Conservation (phyloP, 2,797 vertebrate genomes). For the Sphenodon punctatus region DNA sequence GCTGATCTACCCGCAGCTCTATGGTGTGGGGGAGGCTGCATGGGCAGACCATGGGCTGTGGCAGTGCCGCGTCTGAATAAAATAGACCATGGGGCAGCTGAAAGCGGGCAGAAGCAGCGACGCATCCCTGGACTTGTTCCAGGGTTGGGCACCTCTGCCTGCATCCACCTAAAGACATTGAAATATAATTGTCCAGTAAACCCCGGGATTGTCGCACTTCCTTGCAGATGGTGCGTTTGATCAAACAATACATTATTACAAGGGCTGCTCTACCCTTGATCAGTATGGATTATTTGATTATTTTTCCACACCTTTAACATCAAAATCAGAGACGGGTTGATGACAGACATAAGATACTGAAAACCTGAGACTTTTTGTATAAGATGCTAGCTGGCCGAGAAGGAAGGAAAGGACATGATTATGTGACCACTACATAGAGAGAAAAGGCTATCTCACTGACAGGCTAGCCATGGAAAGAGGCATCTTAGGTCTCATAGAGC, state of each 20-base stretch:
- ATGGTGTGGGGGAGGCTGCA: too few species aligned
- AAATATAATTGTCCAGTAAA: too few species aligned
- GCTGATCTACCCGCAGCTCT: too few species aligned
- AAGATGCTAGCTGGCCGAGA: not conserved
- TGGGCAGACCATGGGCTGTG: too few species aligned
- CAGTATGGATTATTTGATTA: conserved; percentile 7
- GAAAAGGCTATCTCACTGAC: not conserved
- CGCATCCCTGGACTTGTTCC: too few species aligned
- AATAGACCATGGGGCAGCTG: too few species aligned
- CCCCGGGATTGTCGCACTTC: too few species aligned
- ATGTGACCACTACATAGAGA: not conserved
- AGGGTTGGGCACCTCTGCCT: too few species aligned
- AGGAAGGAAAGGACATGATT: not conserved
- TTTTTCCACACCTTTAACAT: not conserved
- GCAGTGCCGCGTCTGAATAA: too few species aligned
- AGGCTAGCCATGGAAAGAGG: not conserved
- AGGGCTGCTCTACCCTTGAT: conserved; percentile 10
- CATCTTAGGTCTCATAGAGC: not conserved
- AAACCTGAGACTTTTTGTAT: not conserved
- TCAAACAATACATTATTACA: not conserved
- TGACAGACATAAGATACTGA: not conserved
- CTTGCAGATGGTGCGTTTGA: not conserved
- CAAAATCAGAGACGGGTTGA: not conserved
- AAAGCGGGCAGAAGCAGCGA: too few species aligned
- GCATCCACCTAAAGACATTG: too few species aligned